phyloP scores from a whole-genome alignment of 1,140 invertebrate genomes.

The Mizuhopecten yessoensis region DNA sequence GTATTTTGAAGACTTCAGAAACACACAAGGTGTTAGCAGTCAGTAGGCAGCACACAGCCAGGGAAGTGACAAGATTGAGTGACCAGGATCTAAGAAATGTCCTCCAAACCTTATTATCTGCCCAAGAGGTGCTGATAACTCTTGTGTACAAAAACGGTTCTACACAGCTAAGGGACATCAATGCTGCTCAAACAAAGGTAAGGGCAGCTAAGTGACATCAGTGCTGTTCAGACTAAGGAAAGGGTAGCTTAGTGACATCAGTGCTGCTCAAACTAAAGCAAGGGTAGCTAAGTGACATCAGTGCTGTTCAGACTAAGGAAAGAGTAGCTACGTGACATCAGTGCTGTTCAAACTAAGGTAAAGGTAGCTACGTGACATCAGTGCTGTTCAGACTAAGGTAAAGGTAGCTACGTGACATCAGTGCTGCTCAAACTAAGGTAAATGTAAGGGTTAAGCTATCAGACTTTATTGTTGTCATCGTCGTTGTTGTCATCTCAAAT shows the following conservation, averaged over 20 bases:
- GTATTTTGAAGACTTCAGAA: not conserved
- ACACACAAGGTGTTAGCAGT: not conserved
- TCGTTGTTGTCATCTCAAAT: too few relatives aligned
- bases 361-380: too few relatives aligned
- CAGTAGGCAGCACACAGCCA: not conserved
- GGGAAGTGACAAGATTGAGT: not conserved
- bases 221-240: too few relatives aligned
- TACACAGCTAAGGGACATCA: conserved; percentile 60
- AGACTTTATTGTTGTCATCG: too few relatives aligned
- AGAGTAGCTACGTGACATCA: conserved; percentile 55
- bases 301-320: too few relatives aligned
- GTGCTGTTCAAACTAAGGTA: conserved; percentile 56
- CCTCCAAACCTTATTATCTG: not conserved
- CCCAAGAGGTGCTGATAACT: conserved; percentile 43
- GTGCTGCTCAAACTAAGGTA: conserved; percentile 56
- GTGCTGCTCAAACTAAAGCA: conserved; percentile 55
- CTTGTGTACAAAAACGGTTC: conserved; percentile 59
- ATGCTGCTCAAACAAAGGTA: conserved; percentile 56
- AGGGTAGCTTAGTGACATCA: conserved; percentile 55
- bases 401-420: conserved; percentile 55
- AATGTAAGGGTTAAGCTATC: too few relatives aligned
- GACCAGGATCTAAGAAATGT: not conserved
- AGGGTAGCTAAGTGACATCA: too few relatives aligned
- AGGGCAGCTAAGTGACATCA: too few relatives aligned
- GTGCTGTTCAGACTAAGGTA: too few relatives aligned